A percentile compares a stretch with the other conserved stretches of the same genome.
These are phyloP conservation scores for Arizona elegans DNA, from an alignment of 2,113 vertebrate species.

Conservation along the genomic window DNA sequence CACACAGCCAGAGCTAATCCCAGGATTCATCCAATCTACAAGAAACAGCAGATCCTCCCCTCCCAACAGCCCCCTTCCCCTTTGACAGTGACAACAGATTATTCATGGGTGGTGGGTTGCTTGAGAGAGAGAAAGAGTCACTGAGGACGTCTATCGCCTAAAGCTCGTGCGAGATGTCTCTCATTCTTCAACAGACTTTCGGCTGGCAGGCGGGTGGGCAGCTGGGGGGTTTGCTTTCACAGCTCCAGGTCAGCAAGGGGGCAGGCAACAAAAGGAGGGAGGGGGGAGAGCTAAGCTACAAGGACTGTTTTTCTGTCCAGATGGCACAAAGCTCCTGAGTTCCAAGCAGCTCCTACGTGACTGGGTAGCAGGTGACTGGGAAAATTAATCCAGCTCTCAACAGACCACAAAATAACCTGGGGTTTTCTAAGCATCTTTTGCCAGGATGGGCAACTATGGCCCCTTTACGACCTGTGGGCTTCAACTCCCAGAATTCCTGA, in stretches of 20 bases:
- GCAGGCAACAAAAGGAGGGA: too few species aligned
- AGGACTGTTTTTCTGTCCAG: background rate
- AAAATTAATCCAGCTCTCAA: background rate
- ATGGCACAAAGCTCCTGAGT: background rate
- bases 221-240: background rate
- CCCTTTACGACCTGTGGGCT: too few species aligned
- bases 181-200: background rate
- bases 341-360: background rate
- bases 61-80: background rate
- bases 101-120: background rate
- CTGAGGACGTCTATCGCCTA: background rate
- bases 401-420: background rate
- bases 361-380: background rate
- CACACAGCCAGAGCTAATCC: background rate
- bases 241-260: background rate
- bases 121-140: too few species aligned
- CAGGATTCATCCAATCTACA: background rate
- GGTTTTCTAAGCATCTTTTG: background rate
- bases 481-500: too few species aligned
- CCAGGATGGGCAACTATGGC: background rate
- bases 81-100: background rate
- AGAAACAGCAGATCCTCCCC: background rate
- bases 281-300: background rate
- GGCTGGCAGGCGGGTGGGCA: background rate
- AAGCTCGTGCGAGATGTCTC: background rate